Percentiles rank a stretch among this genome's conserved stretches.
Conservation (phyloP, 1,140 invertebrate genomes). For the Andrena cerasifolii region DNA sequence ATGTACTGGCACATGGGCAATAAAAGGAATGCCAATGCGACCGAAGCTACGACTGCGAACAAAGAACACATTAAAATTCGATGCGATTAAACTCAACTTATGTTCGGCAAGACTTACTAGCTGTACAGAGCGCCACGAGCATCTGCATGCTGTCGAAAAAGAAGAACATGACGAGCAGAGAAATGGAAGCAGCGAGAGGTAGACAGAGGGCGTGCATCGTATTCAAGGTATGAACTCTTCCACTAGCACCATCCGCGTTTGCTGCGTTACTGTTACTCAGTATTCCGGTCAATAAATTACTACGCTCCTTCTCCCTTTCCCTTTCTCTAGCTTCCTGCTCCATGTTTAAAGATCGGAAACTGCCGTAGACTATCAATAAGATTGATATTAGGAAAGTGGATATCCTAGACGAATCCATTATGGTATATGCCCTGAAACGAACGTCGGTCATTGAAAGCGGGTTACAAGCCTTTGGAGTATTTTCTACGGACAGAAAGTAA, state of each 20-base stretch:
- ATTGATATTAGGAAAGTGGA: conserved; percentile 99
- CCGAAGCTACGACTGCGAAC: conserved; percentile 95
- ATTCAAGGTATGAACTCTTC: conserved; percentile 95
- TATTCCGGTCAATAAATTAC: conserved; percentile 83
- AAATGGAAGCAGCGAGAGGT: conserved; percentile 97
- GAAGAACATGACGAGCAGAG: conserved; percentile 98
- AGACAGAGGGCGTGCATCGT: conserved; percentile 98
- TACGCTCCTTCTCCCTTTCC: conserved; percentile 89
- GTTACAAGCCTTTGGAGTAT: neutral
- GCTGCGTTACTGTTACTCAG: conserved; percentile 71
- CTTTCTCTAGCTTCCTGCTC: conserved; percentile 95
- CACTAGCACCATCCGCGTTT: conserved; percentile 70
- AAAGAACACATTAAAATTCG: conserved; percentile 34
- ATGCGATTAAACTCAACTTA: conserved; percentile 8
- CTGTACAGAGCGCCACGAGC: conserved; percentile 98
- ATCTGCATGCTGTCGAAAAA: conserved; percentile 99
- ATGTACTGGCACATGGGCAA: conserved; percentile 99
- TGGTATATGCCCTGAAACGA: conserved; percentile 91
- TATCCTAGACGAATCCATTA: conserved; percentile 97
- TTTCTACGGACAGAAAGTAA: neutral
- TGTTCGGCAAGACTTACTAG: conserved; percentile 87
- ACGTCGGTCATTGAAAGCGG: neutral
- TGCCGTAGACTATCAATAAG: conserved; percentile 98
- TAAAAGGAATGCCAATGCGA: conserved; percentile 96
- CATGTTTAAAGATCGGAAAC: conserved; percentile 95